phyloP scores from a whole-genome alignment of 2,113 vertebrate species.

The Neopipo cinnamomea region DNA sequence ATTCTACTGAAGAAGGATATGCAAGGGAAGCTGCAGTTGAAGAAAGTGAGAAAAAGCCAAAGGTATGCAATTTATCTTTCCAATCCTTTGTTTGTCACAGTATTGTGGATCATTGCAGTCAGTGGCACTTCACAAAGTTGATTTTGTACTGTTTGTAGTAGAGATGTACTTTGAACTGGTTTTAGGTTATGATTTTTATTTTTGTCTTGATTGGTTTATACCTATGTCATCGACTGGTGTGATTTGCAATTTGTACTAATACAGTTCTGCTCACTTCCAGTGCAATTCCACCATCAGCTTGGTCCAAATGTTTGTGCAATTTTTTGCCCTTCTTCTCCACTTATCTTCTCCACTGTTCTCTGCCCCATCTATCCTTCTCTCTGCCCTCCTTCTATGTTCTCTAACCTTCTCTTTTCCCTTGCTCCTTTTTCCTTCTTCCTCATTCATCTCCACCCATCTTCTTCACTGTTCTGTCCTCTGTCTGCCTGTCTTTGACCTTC shows the following conservation, averaged over 20 bases:
- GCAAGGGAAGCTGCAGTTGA: neutral
- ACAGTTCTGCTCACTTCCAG: neutral
- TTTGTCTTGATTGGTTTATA: neutral
- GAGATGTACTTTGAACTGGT: neutral
- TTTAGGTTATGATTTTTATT: neutral
- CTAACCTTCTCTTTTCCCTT: neutral
- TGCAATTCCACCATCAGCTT: neutral
- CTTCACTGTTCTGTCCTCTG: neutral
- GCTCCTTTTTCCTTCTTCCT: neutral
- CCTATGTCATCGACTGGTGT: neutral
- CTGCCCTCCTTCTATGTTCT: neutral
- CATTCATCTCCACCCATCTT: neutral
- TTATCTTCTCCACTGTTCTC: neutral
- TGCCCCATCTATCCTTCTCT: neutral
- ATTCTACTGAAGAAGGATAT: neutral
- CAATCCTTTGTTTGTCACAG: neutral
- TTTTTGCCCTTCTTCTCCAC: neutral
- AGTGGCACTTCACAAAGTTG: neutral
- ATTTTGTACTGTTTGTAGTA: neutral
- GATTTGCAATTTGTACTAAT: neutral
- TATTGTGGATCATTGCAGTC: neutral
- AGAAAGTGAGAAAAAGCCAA: neutral
- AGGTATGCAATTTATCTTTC: neutral
- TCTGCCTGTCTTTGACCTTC: neutral
- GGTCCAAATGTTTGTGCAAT: neutral